These are phyloP conservation scores for Pristionchus exspectatus DNA, from an alignment of 2,888 invertebrate species.

Conservation along the genomic window DNA sequence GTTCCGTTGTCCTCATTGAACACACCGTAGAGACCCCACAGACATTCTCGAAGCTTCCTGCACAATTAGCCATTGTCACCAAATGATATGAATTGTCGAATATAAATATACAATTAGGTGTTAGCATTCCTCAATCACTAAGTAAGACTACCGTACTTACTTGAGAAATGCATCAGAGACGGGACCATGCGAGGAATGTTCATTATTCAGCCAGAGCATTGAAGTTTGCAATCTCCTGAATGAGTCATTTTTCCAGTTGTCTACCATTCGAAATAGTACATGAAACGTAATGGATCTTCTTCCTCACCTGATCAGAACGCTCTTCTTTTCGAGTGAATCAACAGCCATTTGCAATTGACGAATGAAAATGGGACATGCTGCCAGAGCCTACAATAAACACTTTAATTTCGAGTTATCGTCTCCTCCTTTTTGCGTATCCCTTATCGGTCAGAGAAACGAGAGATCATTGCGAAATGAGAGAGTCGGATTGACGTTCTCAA, in stretches of 20 bases:
- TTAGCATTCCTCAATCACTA: background rate
- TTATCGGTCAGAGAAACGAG: too few species aligned
- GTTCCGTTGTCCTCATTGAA: background rate
- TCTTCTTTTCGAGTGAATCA: background rate
- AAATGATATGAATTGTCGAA: background rate
- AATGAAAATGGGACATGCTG: conserved; percentile 16
- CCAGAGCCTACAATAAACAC: background rate
- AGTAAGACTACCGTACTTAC: background rate
- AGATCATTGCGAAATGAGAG: too few species aligned
- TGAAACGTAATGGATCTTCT: background rate
- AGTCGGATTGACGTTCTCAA: too few species aligned
- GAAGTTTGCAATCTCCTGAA: background rate
- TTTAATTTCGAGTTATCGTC: background rate
- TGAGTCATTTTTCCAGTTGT: background rate
- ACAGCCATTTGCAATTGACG: background rate
- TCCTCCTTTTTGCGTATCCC: too few species aligned
- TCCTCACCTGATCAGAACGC: background rate
- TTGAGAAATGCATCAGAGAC: background rate
- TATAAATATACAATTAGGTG: too few species aligned
- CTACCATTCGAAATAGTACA: too few species aligned
- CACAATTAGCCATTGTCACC: background rate
- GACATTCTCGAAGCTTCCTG: background rate
- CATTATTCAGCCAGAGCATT: background rate
- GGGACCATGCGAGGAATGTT: background rate
- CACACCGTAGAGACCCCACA: background rate